Evolutionary conservation across 2,797 vertebrate genomes (phyloP).

Genomic region (Nothura maculosa): DNA sequence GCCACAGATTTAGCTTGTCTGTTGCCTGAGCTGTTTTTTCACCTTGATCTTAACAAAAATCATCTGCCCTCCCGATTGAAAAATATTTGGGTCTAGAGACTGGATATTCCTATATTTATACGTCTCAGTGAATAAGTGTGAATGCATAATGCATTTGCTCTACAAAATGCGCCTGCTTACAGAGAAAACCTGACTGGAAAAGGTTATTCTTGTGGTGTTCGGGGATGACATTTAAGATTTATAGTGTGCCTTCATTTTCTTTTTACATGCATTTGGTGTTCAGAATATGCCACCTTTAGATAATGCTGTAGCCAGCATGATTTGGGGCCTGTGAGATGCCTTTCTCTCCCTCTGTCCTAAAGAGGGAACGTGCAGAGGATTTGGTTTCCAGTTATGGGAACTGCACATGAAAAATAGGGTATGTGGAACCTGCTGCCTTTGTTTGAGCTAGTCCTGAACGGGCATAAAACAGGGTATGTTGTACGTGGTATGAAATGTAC

Average conservation of each 20-base stretch:
- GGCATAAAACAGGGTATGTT: not conserved
- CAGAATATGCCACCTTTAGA: not conserved
- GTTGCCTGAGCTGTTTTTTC: not conserved
- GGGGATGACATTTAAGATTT: not conserved
- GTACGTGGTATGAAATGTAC: rapidly evolving
- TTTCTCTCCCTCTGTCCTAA: rapidly evolving
- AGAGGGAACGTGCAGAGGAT: not conserved
- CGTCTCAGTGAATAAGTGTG: not conserved
- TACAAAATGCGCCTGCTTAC: not conserved
- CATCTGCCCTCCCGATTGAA: not conserved
- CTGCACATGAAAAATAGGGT: not conserved
- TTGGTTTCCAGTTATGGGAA: not conserved
- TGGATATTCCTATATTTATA: not conserved
- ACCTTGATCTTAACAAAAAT: not conserved
- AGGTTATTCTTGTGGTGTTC: not conserved
- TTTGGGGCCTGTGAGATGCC: not conserved
- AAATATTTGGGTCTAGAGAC: not conserved
- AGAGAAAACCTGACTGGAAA: not conserved
- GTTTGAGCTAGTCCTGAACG: not conserved
- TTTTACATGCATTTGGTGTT: not conserved
- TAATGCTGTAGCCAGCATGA: not conserved
- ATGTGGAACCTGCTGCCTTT: not conserved
- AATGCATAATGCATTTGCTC: not conserved
- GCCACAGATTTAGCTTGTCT: not conserved
- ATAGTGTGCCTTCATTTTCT: rapidly evolving